A percentile compares a stretch with the other conserved stretches of the same genome.
phyloP scores from a whole-genome alignment of 2,113 vertebrate genomes.

The Thalassarche chlororhynchos region DNA sequence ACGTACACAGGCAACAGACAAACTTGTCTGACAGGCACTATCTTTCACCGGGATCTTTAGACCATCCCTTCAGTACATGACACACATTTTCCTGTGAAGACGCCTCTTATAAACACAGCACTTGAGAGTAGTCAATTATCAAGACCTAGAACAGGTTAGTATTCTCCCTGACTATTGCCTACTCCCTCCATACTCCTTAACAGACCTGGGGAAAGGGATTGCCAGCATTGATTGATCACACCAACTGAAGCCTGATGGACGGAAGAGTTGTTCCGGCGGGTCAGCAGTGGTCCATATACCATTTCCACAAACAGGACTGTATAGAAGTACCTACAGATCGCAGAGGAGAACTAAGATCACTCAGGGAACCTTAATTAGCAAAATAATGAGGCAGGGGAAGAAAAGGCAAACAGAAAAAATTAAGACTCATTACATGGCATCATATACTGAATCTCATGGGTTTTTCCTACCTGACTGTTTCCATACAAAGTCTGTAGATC shows the following conservation, averaged over 20 bases:
- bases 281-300: background rate
- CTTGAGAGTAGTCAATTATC: background rate
- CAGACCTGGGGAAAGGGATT: background rate
- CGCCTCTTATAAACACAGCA: background rate
- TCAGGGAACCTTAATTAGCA: background rate
- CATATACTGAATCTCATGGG: background rate
- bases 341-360: background rate
- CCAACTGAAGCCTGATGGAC: background rate
- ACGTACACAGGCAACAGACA: background rate
- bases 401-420: background rate
- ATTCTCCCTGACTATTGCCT: background rate
- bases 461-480: background rate
- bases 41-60: background rate
- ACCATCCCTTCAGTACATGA: background rate
- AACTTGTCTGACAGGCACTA: too few relatives aligned
- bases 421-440: background rate
- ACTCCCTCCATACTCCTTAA: background rate
- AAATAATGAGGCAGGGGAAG: background rate
- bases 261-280: background rate
- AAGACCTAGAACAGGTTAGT: background rate
- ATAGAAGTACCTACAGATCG: background rate
- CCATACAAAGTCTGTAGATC: background rate
- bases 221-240: background rate
- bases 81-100: background rate
- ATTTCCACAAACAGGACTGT: background rate